Base-by-base conservation (phyloP, 2,113 vertebrate genomes). In the Rafetus swinhoei region DNA sequence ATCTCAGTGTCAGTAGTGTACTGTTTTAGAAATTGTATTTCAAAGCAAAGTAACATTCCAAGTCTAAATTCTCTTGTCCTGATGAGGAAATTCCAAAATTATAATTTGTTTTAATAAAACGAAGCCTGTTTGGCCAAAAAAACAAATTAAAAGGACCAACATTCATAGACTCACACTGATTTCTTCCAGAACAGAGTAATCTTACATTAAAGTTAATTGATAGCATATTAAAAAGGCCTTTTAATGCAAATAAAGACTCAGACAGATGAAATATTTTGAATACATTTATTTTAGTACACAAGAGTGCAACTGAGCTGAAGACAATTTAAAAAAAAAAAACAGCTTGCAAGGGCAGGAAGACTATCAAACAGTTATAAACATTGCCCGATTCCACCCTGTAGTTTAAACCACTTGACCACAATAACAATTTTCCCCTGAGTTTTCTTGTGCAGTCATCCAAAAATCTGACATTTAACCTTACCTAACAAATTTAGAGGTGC, bases 271-370 rank as follows among this genome's bases (percentile, higher is more conserved):
- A 86, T 90, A 94, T 95, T 96, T 97, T 91, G 94, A 97, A 98
- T 89, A 96, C n/a, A 91, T 98, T 98, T 98, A 98, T 96, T 98
- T 96, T 97, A n/a, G 60, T 97, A 97, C 92, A 97, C 96, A 94
- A 97, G 96, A 95, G 87, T 11, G 76, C 95, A 90, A 93, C 90
- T 96, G 88, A 94, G 45, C 92, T 96, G 90, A 95, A 97, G 95
- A 65, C 87, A 90, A 65, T 65, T 39, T 53, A 9, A 13, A 53
- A 54, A 45, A 45, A 72, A n/a, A 35, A 19, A 84, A 65, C 32
- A 84, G 62, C n/a, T 92, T 0, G 76, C 22, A 94, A 60, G 88
- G 84, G 69, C 77, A 90, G 90, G 92, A 95, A 95, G 76, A 86
- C 84, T 77, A 90, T 90, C 92, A 86, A 86, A 95, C 92, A 89